Evolutionary conservation across 2,113 vertebrate genomes (phyloP).

Genomic region (Tupaia chinensis): DNA sequence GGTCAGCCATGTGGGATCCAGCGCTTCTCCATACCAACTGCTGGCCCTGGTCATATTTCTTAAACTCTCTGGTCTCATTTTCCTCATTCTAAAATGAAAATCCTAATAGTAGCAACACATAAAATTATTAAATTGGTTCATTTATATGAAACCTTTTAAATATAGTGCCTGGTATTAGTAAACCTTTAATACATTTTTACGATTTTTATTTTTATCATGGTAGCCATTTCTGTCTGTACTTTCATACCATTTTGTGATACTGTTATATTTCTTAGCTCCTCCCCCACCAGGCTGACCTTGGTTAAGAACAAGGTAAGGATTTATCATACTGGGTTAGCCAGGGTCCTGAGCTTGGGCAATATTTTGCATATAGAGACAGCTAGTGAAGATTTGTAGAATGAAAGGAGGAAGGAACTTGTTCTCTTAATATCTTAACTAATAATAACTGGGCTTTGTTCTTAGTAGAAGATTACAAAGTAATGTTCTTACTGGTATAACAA

Average conservation of each 20-base stretch:
- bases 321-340: background rate
- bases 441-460: background rate
- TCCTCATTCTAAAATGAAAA: conserved; percentile 20
- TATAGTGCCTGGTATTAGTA: background rate
- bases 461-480: background rate
- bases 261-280: background rate
- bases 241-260: background rate
- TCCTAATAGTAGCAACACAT: background rate
- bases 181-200: background rate
- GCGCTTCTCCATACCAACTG: too few relatives aligned
- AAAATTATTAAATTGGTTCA: background rate
- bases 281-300: too few relatives aligned
- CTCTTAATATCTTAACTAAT: too few relatives aligned
- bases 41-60: background rate
- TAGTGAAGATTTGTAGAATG: background rate
- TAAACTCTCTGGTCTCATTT: background rate
- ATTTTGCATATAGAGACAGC: background rate
- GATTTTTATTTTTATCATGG: background rate
- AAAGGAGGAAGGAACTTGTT: background rate
- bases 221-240: background rate
- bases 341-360: background rate
- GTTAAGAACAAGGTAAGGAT: background rate
- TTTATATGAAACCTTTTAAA: background rate
- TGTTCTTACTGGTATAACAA: background rate
- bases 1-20: too few relatives aligned